Evolutionary conservation across 2,888 invertebrate species (phyloP).

Genomic region (Diaprepes abbreviatus): DNA sequence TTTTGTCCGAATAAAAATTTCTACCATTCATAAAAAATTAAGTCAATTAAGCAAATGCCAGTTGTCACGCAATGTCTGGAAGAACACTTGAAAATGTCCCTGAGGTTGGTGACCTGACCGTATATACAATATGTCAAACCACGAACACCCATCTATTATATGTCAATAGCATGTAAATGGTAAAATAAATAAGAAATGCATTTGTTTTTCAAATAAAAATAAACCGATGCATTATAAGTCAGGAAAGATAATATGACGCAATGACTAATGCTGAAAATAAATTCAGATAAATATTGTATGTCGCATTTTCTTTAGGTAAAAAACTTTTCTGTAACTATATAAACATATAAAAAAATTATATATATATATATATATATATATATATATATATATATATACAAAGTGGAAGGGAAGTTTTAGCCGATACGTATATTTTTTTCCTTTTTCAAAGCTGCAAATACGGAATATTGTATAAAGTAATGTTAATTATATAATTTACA

Average conservation of each 20-base stretch:
- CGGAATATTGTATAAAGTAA: no score
- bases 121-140: slow-evolving; percentile 49
- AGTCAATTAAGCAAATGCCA: slow-evolving; percentile 45
- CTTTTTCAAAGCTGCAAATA: no score
- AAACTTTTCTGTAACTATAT: no score
- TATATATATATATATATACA: no score
- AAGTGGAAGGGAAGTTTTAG: no score
- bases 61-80: slow-evolving; percentile 44
- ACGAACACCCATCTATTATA: slow-evolving; percentile 21
- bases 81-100: not conserved
- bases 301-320: no score
- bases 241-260: not conserved
- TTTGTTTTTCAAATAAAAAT: slow-evolving; percentile 8
- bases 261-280: not conserved
- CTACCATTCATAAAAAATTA: slow-evolving; percentile 45
- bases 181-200: slow-evolving; percentile 1
- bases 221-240: not conserved
- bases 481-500: no score
- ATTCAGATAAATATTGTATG: no score
- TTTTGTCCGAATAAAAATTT: slow-evolving; percentile 4
- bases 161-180: not conserved
- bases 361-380: no score
- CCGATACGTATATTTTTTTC: no score
- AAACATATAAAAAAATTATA: no score
- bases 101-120: slow-evolving; percentile 46